These are phyloP conservation scores for Epizoanthus fatuus DNA, from an alignment of 92 coral and sea anemone genomes.

Conservation along the genomic window DNA sequence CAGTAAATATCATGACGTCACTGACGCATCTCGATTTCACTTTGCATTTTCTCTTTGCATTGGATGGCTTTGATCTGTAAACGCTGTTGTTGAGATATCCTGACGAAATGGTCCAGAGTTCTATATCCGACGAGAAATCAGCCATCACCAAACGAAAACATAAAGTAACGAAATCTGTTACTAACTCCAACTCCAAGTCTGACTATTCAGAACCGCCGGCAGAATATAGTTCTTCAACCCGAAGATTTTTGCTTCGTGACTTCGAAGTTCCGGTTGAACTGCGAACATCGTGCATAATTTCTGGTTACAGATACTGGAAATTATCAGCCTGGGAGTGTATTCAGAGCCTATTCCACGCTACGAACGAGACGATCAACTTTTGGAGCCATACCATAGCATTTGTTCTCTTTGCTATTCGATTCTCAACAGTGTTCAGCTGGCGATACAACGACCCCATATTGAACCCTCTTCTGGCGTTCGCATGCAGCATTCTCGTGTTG, in stretches of 20 bases:
- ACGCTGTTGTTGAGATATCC: too few relatives aligned
- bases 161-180: background rate
- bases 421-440: slow-evolving; percentile 47
- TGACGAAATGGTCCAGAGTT: too few relatives aligned
- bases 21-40: too few relatives aligned
- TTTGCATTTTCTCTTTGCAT: too few relatives aligned
- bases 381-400: slow-evolving; percentile 68
- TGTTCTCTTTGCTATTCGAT: slow-evolving; percentile 44
- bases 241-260: slow-evolving; percentile 24
- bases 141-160: background rate
- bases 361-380: slow-evolving; percentile 62
- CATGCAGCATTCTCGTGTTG: slow-evolving; percentile 49
- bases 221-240: background rate
- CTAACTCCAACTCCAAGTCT: background rate
- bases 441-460: slow-evolving; percentile 49
- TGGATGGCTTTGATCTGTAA: too few relatives aligned
- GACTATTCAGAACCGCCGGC: background rate
- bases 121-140: too few relatives aligned
- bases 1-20: too few relatives aligned
- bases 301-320: slow-evolving; percentile 56
- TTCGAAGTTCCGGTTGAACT: slow-evolving; percentile 57
- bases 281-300: slow-evolving; percentile 43
- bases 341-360: slow-evolving; percentile 42
- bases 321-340: slow-evolving; percentile 48
- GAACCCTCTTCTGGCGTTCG: slow-evolving; percentile 64